Conservation (phyloP, 2,888 invertebrate genomes). For the Drosophila tripunctata region DNA sequence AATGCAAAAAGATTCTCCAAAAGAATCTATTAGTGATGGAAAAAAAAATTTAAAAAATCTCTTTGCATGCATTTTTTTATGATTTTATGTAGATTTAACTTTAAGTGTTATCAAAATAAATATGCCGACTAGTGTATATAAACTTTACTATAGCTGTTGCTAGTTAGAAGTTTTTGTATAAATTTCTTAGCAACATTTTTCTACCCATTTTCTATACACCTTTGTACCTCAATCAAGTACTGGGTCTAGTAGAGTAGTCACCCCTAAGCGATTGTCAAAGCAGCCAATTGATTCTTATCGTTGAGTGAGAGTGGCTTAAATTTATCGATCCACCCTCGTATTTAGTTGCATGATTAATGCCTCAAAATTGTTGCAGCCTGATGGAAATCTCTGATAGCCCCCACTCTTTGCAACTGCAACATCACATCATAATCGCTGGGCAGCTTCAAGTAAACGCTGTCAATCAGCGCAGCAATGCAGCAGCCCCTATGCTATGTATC, state of each 20-base stretch:
- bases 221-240: neutral
- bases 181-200: no score
- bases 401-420: no score
- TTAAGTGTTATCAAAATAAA: no score
- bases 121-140: no score
- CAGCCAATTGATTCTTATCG: constrained; percentile 31
- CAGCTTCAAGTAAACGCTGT: constrained; percentile 47
- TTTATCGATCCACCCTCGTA: constrained; percentile 52
- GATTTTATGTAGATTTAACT: no score
- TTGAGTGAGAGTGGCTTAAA: constrained; percentile 33
- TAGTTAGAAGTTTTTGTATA: no score
- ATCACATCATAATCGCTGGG: constrained; percentile 72
- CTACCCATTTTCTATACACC: neutral
- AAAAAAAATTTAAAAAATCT: no score
- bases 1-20: no score
- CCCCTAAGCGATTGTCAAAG: constrained; percentile 23
- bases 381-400: constrained; percentile 69
- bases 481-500: constrained; percentile 39
- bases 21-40: no score
- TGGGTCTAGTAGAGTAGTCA: neutral
- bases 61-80: no score
- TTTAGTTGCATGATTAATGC: constrained; percentile 70
- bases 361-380: constrained; percentile 62
- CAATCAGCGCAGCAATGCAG: constrained; percentile 53
- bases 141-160: no score